Base-by-base conservation (phyloP, 1,140 invertebrate species). In the Habropoda laboriosa region DNA sequence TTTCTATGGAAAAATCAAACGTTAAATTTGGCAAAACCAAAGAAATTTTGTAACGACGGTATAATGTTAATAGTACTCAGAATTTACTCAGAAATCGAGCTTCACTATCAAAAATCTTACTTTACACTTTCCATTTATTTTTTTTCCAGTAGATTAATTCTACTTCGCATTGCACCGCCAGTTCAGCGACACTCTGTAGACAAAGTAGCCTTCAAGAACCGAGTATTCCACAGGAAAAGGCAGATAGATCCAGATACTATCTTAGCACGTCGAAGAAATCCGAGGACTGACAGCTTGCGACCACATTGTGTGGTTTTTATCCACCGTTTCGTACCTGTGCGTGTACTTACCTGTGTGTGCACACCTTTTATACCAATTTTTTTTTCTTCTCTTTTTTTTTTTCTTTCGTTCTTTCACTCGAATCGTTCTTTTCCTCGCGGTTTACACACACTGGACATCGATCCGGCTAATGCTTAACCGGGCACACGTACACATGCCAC, bases 381-480 rank as follows among this genome's bases (percentile, higher is more conserved):
- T 32, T n/a, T 35, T 30, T 0, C 13, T 8, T 12, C 13, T 13
- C 0, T 49, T 51, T 38, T 0, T 6, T 12, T 3, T 27, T 16
- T 12, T 10, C 32, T 10, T 24, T 53, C n/a, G 0, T 6, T 45
- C 3, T 45, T 7, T 12, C n/a, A n/a, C 42, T 45, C 42, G 10
- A 4, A 13, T 47, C 21, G 24, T 60, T 13, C 2, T 3, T 55
- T 32, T 35, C 16, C 21, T n/a, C 53, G 75, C 55, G 24, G 55
- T 51, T 61, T 78, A 32, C n/a, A 38, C 58, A 45, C 47, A 38
- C 16, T 55, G 58, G 76, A 79, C 68, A 70, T 60, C 42, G 74
- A 77, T 77, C 64, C 53, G 32, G 3, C n/a, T 24, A 60, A 74
- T 27, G 63, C 30, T 51, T 40, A 38, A 24, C 55, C n/a, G 12